phyloP scores from a whole-genome alignment of 2,113 vertebrate species.

The Motacilla tschutschensis region DNA sequence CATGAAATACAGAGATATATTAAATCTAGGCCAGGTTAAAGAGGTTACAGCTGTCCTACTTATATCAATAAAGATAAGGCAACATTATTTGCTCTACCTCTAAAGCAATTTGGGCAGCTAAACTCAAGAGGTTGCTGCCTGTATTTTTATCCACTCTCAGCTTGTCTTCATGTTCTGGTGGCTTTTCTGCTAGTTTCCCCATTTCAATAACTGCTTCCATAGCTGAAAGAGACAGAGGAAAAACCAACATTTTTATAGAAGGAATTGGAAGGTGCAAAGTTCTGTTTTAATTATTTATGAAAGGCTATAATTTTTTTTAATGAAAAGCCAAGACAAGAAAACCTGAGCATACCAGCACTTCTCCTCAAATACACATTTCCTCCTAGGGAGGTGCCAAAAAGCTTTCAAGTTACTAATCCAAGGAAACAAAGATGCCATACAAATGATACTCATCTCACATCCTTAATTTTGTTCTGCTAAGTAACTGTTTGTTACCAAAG shows the following conservation, averaged over 20 bases:
- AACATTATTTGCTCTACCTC: conserved; percentile 72
- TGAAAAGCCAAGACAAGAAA: conserved; percentile 1
- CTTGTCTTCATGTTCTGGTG: conserved; percentile 41
- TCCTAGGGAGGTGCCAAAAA: neutral
- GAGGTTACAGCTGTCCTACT: neutral
- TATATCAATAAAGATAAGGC: neutral
- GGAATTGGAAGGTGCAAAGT: neutral
- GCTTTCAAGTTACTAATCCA: conserved; percentile 7
- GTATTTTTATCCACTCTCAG: conserved; percentile 63
- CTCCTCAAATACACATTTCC: neutral
- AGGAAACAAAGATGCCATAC: neutral
- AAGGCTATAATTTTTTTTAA: neutral
- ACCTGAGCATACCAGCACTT: neutral
- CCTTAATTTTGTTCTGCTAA: conserved; percentile 21
- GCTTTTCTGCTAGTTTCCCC: conserved; percentile 57
- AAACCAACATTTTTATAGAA: neutral
- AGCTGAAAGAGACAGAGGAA: conserved; percentile 70
- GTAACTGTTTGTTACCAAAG: conserved; percentile 19
- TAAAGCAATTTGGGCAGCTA: conserved; percentile 88
- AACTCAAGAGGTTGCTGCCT: conserved; percentile 74
- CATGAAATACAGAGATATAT: neutral
- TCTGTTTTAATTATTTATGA: neutral
- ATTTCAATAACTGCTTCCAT: conserved; percentile 74
- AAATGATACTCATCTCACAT: neutral
- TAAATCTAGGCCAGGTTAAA: neutral